Evolutionary conservation across 2,797 vertebrate species (phyloP).

Genomic region (Anguilla pacifica): DNA sequence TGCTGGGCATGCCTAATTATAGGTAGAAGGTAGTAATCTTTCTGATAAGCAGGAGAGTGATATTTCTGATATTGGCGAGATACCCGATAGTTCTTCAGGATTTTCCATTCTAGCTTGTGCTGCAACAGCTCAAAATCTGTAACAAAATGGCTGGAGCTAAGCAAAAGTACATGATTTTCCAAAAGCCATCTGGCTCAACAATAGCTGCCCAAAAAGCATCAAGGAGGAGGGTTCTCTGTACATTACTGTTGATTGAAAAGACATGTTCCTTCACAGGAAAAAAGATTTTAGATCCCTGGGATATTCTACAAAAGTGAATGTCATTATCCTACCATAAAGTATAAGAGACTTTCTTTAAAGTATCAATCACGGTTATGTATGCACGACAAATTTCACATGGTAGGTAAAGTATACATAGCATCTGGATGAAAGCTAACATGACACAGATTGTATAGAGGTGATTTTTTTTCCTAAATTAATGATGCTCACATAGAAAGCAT

Average conservation of each 20-base stretch:
- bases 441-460: not conserved
- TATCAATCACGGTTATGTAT: not conserved
- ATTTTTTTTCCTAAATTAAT: not conserved
- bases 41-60: not conserved
- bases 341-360: not conserved
- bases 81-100: not conserved
- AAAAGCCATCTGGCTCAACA: not conserved
- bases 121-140: not conserved
- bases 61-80: not conserved
- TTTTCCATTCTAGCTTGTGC: not conserved
- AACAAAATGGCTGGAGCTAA: not conserved
- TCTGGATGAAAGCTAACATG: not conserved
- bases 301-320: not conserved
- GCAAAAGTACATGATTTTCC: not conserved
- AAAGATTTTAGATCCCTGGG: not conserved
- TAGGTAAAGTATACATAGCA: not conserved
- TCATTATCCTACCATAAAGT: not conserved
- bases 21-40: not conserved
- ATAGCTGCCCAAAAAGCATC: not conserved
- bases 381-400: not conserved
- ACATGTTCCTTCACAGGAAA: not conserved
- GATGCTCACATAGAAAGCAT: not conserved
- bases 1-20: not conserved
- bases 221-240: not conserved
- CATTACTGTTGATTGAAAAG: not conserved